phyloP scores from a whole-genome alignment of 1,140 invertebrate species.

The Proctacanthus coquilletti region DNA sequence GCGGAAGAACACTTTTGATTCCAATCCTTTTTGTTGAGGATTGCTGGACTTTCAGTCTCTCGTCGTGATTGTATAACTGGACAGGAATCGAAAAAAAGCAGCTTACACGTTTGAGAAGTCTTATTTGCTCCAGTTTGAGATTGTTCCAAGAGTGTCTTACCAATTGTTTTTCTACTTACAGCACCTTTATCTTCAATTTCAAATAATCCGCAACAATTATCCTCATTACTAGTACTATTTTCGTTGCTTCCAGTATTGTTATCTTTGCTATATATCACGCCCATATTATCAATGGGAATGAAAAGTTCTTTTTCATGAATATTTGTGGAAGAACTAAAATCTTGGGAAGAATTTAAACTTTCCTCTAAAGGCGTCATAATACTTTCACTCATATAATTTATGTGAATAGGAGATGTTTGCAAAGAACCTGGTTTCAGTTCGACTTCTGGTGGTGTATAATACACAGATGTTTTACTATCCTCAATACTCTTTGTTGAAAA shows the following conservation, averaged over 20 bases:
- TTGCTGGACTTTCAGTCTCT: conserved; percentile 9
- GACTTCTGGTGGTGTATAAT: conserved; percentile 63
- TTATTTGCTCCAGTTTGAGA: too few species aligned
- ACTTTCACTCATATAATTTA: conserved; percentile 28
- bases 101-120: too few species aligned
- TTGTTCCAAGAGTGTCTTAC: too few species aligned
- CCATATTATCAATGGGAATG: conserved; percentile 2
- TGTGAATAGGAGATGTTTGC: conserved; percentile 26
- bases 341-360: too few species aligned
- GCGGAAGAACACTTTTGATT: conserved; percentile 3
- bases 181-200: background rate
- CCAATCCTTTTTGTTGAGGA: conserved; percentile 14
- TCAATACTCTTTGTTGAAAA: conserved; percentile 31
- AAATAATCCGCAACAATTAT: background rate
- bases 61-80: background rate
- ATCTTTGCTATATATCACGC: too few species aligned
- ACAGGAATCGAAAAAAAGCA: too few species aligned
- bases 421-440: conserved; percentile 14
- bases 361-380: too few species aligned
- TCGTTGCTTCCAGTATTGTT: too few species aligned
- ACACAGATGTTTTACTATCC: conserved; percentile 53
- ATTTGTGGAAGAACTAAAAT: too few species aligned
- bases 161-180: too few species aligned
- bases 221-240: background rate
- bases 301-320: conserved; percentile 11